These are phyloP conservation scores for Iphiclides podalirius DNA, from an alignment of 2,888 invertebrate species.

Conservation along the genomic window DNA sequence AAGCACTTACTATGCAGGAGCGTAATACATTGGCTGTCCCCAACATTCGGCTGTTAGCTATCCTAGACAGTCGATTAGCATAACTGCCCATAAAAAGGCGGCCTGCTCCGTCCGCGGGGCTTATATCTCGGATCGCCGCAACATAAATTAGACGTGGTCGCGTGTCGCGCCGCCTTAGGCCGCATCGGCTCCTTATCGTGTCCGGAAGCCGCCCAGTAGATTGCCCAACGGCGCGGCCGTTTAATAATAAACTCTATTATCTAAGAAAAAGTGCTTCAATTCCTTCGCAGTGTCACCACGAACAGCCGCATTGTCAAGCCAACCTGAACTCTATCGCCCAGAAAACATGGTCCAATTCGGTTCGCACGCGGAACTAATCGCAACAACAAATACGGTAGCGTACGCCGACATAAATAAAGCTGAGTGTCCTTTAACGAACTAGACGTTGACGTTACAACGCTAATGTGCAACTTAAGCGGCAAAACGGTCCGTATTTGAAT, in stretches of 20 bases:
- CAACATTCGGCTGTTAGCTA: conserved; percentile 39
- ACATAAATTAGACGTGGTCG: conserved; percentile 77
- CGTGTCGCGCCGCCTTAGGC: conserved; percentile 74
- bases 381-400: conserved; percentile 70
- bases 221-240: conserved; percentile 36
- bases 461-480: conserved; percentile 54
- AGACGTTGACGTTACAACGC: conserved; percentile 71
- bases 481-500: conserved; percentile 54
- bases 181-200: conserved; percentile 72
- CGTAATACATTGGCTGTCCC: conserved; percentile 29
- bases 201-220: conserved; percentile 62
- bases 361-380: conserved; percentile 38
- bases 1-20: too few species aligned
- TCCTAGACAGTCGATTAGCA: conserved; percentile 60
- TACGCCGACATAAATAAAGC: conserved; percentile 79
- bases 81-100: conserved; percentile 55
- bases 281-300: conserved; percentile 40
- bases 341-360: conserved; percentile 46
- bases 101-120: conserved; percentile 50
- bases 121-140: conserved; percentile 71
- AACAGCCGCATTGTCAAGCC: conserved; percentile 30
- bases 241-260: conserved; percentile 50
- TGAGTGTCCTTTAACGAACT: conserved; percentile 78
- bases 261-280: conserved; percentile 49
- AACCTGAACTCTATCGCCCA: conserved; percentile 56